A percentile compares a stretch with the other conserved stretches of the same genome.
Evolutionary conservation across 2,113 vertebrate genomes (phyloP).

Genomic region (Rhegmatorhina hoffmannsi): DNA sequence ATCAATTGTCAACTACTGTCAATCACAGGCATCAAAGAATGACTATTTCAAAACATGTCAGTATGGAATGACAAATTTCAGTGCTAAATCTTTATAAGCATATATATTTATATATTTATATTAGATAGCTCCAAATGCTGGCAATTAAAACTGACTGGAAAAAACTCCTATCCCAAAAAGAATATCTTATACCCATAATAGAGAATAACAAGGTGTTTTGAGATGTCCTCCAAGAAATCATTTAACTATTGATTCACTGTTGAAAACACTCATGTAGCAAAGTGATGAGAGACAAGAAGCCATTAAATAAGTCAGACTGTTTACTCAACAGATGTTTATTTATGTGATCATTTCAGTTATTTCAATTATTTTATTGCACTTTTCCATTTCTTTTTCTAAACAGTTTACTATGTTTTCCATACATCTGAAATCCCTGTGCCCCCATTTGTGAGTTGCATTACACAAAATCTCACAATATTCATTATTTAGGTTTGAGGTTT

Average conservation of each 20-base stretch:
- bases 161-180: not conserved
- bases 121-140: not conserved
- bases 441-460: not conserved
- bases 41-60: constrained; percentile 9
- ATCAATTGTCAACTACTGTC: not conserved
- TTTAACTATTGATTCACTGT: not conserved
- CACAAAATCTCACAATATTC: not conserved
- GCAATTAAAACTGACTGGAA: not conserved
- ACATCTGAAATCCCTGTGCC: not conserved
- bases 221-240: not conserved
- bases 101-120: not conserved
- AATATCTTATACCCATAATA: not conserved
- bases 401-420: not conserved
- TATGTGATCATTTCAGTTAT: not conserved
- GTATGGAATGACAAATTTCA: not conserved
- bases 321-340: not conserved
- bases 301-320: not conserved
- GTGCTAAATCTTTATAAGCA: not conserved
- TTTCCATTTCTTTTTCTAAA: not conserved
- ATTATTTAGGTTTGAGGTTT: not conserved
- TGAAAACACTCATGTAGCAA: not conserved
- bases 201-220: not conserved
- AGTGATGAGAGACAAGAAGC: not conserved
- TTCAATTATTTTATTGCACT: not conserved
- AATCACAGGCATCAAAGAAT: not conserved